phyloP scores from a whole-genome alignment of 1,140 invertebrate species.

The Apis florea region DNA sequence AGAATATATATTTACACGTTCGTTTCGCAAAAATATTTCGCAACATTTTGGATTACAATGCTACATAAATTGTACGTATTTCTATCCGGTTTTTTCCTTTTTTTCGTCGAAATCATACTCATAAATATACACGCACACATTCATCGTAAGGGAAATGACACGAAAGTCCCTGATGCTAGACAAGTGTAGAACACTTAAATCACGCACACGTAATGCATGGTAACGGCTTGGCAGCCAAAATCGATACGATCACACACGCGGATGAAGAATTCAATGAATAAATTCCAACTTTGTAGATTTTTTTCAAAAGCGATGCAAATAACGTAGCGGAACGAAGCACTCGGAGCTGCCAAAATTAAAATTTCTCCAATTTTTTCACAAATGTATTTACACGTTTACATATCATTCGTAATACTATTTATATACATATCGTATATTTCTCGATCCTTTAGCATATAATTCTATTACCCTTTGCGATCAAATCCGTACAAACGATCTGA shows the following conservation, averaged over 20 bases:
- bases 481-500: background rate
- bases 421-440: background rate
- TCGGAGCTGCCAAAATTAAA: background rate
- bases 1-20: constrained; percentile 12
- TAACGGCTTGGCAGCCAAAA: constrained; percentile 15
- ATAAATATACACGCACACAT: background rate
- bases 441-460: background rate
- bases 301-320: background rate
- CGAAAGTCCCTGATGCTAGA: background rate
- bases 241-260: constrained; percentile 28
- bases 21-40: constrained; percentile 1
- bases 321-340: background rate
- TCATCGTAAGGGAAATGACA: background rate
- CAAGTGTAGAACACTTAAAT: constrained; percentile 1
- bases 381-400: background rate
- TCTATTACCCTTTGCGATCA: background rate
- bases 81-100: too few relatives aligned
- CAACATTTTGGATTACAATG: background rate
- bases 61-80: background rate
- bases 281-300: background rate
- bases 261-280: background rate
- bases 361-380: background rate
- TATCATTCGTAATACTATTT: background rate
- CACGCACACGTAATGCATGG: constrained; percentile 3
- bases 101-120: background rate